These are phyloP conservation scores for Gibbula magus DNA, from an alignment of 2,888 invertebrate species.

Conservation along the genomic window DNA sequence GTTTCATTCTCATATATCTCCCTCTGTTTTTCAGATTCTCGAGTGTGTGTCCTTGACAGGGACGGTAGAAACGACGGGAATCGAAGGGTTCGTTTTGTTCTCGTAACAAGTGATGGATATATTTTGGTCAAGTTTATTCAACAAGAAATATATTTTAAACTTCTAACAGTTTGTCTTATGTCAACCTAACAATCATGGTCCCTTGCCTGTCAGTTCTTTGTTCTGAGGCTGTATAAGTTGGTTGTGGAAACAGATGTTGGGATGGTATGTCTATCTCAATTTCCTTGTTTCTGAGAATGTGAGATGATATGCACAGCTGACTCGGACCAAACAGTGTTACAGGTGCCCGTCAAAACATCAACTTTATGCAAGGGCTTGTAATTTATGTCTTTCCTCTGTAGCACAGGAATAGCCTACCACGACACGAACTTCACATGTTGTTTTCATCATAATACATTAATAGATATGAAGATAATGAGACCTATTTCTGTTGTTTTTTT, in stretches of 20 bases:
- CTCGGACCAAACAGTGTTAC: too few species aligned
- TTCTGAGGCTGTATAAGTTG: too few species aligned
- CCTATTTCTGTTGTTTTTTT: not conserved
- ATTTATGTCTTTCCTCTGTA: not conserved
- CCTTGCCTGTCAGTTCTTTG: not conserved
- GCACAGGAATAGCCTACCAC: not conserved
- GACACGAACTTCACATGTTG: too few species aligned
- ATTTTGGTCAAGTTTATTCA: slow-evolving; percentile 20
- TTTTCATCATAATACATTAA: too few species aligned
- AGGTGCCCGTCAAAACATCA: too few species aligned
- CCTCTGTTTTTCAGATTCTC: slow-evolving; percentile 75
- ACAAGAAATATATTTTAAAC: not conserved
- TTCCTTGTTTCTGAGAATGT: not conserved
- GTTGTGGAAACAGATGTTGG: too few species aligned
- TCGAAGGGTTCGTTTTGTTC: slow-evolving; percentile 76
- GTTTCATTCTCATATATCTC: slow-evolving; percentile 70
- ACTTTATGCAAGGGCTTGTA: too few species aligned
- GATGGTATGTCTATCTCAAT: not conserved
- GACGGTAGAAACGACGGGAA: slow-evolving; percentile 76
- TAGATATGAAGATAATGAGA: not conserved
- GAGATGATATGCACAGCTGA: not conserved
- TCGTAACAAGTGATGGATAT: not conserved
- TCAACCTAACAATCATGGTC: too few species aligned
- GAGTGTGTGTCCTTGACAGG: slow-evolving; percentile 77
- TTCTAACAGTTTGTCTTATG: too few species aligned